Conservation (phyloP, 2,888 invertebrate species). For the Pseudanteris insignis region DNA sequence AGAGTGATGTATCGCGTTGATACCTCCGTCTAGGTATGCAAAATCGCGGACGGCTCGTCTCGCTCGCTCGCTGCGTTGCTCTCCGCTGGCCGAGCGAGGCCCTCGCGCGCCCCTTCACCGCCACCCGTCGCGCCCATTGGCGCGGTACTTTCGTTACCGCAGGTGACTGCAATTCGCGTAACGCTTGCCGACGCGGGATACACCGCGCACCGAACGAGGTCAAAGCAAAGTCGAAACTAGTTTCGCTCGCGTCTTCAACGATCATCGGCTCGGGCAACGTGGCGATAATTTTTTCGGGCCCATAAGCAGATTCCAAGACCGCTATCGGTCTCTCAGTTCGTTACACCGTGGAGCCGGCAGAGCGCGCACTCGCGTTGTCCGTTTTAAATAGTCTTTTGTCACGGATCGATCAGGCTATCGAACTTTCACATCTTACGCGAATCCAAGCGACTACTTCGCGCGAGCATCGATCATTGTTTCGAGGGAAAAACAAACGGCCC, state of each 20-base stretch:
- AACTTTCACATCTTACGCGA: constrained; percentile 42
- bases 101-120: no score
- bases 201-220: constrained; percentile 20
- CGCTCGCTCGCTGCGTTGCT: constrained; percentile 9
- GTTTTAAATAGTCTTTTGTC: constrained; percentile 40
- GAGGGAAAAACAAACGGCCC: constrained; percentile 21
- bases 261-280: constrained; percentile 20
- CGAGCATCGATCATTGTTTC: constrained; percentile 36
- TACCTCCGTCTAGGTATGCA: constrained; percentile 43
- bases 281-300: constrained; percentile 33
- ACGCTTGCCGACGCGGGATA: neutral
- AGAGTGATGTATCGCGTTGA: constrained; percentile 42
- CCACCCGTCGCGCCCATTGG: constrained; percentile 20
- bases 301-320: constrained; percentile 29
- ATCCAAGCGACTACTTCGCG: constrained; percentile 30
- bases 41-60: constrained; percentile 35
- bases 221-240: constrained; percentile 40
- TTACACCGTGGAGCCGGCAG: constrained; percentile 28
- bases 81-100: constrained; percentile 13
- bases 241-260: constrained; percentile 44
- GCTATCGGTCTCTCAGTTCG: constrained; percentile 36
- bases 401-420: constrained; percentile 41
- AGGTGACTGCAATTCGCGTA: constrained; percentile 21
- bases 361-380: constrained; percentile 24
- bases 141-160: constrained; percentile 28